Evolutionary conservation across 2,797 vertebrate genomes (phyloP).

Genomic region (Threskiornis aethiopicus): DNA sequence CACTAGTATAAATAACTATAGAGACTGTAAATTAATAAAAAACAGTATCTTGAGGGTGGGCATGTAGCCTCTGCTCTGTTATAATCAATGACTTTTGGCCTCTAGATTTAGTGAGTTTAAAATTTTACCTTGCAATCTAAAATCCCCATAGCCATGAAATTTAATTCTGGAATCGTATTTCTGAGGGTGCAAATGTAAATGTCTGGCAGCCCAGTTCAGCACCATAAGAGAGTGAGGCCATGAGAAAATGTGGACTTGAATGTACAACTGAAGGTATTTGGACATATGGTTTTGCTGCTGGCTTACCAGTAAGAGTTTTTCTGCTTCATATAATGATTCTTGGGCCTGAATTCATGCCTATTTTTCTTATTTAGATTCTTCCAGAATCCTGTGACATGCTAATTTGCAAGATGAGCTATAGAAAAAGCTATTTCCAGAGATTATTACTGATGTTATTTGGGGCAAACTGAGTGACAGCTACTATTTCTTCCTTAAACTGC

Average conservation of each 20-base stretch:
- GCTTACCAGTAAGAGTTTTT: background rate
- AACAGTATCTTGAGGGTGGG: background rate
- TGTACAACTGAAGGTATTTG: background rate
- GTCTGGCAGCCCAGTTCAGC: background rate
- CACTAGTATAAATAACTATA: background rate
- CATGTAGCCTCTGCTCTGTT: background rate
- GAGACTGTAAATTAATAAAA: background rate
- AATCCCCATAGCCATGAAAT: background rate
- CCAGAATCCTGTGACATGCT: slow-evolving; percentile 2
- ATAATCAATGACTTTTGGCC: background rate
- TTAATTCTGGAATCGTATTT: background rate
- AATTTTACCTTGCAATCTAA: background rate
- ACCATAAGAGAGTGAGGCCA: background rate
- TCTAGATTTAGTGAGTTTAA: background rate
- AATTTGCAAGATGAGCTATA: slow-evolving; percentile 15
- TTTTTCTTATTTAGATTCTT: slow-evolving; percentile 4
- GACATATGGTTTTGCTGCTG: background rate
- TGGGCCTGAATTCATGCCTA: background rate
- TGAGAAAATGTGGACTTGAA: background rate
- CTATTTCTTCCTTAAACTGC: slow-evolving; percentile 27
- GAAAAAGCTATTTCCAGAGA: slow-evolving; percentile 27
- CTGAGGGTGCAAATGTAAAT: background rate
- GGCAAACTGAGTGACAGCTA: slow-evolving; percentile 38
- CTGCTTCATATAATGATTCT: background rate
- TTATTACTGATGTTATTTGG: slow-evolving; percentile 52